These are phyloP conservation scores for Magallana angulata DNA, from an alignment of 1,140 invertebrate genomes.

Conservation along the genomic window DNA sequence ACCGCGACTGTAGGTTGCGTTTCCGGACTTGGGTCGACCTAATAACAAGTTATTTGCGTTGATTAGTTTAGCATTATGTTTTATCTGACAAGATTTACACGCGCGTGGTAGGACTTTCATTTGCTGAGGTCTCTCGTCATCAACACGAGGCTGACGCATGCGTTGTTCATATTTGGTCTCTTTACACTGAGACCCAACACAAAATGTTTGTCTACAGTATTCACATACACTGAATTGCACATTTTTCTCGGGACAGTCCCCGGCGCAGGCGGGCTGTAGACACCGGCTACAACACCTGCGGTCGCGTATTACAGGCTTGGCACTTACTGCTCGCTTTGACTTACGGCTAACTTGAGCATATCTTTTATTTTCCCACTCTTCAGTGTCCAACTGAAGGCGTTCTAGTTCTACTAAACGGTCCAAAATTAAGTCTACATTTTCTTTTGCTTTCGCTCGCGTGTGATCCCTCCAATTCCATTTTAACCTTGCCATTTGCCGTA, in stretches of 20 bases:
- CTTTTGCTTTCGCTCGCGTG: conserved; percentile 38
- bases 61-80: conserved; percentile 69
- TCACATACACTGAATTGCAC: conserved; percentile 64
- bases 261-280: conserved; percentile 72
- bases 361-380: conserved; percentile 71
- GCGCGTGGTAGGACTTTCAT: conserved; percentile 61
- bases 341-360: conserved; percentile 59
- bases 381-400: conserved; percentile 71
- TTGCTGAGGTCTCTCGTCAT: conserved; percentile 55
- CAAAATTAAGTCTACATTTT: conserved; percentile 61
- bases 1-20: conserved; percentile 68
- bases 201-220: conserved; percentile 67
- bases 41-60: conserved; percentile 73
- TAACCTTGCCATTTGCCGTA: conserved; percentile 65
- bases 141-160: conserved; percentile 65
- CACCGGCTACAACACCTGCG: conserved; percentile 70
- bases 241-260: conserved; percentile 74
- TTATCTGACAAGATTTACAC: conserved; percentile 68
- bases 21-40: conserved; percentile 69
- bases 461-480: conserved; percentile 69
- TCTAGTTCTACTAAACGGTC: conserved; percentile 74
- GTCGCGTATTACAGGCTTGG: conserved; percentile 58
- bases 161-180: conserved; percentile 71
- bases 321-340: conserved; percentile 56
- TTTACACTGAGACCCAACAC: conserved; percentile 65